Conservation (phyloP, 92 coral and sea anemone genomes). For the Palythoa grandis region DNA sequence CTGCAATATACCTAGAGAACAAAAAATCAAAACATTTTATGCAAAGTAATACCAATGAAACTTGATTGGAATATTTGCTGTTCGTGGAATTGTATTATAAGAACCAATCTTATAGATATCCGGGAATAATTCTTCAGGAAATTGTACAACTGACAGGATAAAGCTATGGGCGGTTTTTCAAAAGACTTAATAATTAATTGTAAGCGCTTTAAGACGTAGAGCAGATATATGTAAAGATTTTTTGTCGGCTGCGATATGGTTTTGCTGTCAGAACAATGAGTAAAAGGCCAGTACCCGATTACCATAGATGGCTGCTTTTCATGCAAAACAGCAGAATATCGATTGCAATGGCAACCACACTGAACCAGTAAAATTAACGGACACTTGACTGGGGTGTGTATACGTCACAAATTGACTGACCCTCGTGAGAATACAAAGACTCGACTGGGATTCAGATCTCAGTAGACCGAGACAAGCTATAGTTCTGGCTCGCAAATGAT, state of each 20-base stretch:
- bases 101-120: not conserved
- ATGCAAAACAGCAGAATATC: conserved; percentile 37
- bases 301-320: conserved; percentile 42
- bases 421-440: conserved; percentile 37
- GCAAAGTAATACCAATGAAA: conserved; percentile 16
- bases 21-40: not conserved
- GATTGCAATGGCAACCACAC: conserved; percentile 23
- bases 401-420: conserved; percentile 39
- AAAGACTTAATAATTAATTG: not conserved
- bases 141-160: not conserved
- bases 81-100: not conserved
- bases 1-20: too few species aligned
- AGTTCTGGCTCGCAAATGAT: conserved; percentile 38
- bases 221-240: not conserved
- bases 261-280: conserved; percentile 23
- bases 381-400: conserved; percentile 19
- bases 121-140: conserved; percentile 21
- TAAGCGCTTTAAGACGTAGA: not conserved
- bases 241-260: not conserved
- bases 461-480: conserved; percentile 39
- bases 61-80: conserved; percentile 7
- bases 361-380: conserved; percentile 19
- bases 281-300: not conserved
- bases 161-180: conserved; percentile 12
- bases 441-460: not conserved